phyloP scores from a whole-genome alignment of 2,113 vertebrate species.

The Copsychus sechellarum region DNA sequence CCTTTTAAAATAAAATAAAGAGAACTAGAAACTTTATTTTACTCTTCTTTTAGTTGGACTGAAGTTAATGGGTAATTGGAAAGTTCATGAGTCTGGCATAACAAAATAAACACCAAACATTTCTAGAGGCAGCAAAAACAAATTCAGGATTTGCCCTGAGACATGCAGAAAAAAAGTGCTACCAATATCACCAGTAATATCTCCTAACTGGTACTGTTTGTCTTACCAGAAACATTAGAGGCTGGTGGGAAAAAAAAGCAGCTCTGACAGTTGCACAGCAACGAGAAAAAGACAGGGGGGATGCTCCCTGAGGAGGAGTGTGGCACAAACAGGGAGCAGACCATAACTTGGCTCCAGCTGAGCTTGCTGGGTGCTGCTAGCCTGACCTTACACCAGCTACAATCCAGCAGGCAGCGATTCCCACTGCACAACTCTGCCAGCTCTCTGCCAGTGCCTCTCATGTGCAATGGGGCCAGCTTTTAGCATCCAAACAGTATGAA shows the following conservation, averaged over 20 bases:
- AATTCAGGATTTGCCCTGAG: not conserved
- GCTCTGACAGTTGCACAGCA: not conserved
- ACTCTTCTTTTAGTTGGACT: not conserved
- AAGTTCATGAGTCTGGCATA: not conserved
- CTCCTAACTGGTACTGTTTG: not conserved
- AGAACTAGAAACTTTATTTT: not conserved
- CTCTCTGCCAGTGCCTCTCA: not conserved
- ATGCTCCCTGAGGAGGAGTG: not conserved
- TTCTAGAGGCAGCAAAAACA: not conserved
- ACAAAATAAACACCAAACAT: not conserved
- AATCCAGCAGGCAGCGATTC: not conserved
- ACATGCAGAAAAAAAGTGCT: not conserved
- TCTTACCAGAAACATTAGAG: not conserved
- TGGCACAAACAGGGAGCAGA: not conserved
- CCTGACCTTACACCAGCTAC: not conserved
- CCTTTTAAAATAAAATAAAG: not conserved
- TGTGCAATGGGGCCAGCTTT: not conserved
- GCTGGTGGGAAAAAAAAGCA: not conserved
- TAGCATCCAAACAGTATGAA: not conserved
- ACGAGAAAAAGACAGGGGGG: not conserved
- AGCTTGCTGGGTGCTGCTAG: not conserved
- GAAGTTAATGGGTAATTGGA: not conserved
- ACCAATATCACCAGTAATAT: not conserved
- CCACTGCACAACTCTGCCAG: fast-evolving
- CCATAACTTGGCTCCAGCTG: not conserved